Evolutionary conservation across 1,140 invertebrate species (phyloP).

Genomic region (Adelges cooleyi): DNA sequence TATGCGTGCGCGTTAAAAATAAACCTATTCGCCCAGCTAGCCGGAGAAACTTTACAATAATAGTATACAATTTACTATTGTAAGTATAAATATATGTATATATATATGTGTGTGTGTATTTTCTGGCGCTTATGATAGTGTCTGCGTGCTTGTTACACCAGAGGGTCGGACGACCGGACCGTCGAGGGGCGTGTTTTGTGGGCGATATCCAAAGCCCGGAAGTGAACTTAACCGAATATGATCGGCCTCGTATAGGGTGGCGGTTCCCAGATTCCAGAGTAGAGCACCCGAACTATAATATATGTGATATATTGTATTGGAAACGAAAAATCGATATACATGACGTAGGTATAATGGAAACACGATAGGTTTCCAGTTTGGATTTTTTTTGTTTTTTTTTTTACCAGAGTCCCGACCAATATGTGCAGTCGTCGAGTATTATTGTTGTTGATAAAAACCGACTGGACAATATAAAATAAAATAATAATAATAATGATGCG

Average conservation of each 20-base stretch:
- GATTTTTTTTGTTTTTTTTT: not conserved
- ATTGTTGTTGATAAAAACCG: conserved; percentile 2
- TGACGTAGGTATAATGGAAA: not conserved
- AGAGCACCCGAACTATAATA: not conserved
- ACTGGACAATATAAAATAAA: not conserved
- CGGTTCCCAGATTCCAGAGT: not conserved
- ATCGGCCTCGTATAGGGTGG: conserved; percentile 1
- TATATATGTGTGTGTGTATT: not conserved
- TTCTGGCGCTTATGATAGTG: not conserved
- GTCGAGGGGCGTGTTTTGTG: conserved; percentile 12
- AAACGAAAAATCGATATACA: not conserved
- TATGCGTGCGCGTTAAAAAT: too few species aligned
- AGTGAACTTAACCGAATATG: conserved; percentile 26
- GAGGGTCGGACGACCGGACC: not conserved
- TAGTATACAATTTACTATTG: conserved; percentile 10
- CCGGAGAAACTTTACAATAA: too few species aligned
- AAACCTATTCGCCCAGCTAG: too few species aligned
- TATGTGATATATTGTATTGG: conserved; percentile 14
- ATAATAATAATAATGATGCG: too few species aligned
- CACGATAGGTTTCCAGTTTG: conserved; percentile 1
- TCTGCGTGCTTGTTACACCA: not conserved
- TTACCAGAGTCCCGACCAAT: not conserved
- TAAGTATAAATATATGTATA: not conserved
- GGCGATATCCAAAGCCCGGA: conserved; percentile 25
- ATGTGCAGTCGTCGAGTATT: not conserved